A percentile compares a stretch with the other conserved stretches of the same genome.
These are phyloP conservation scores for Laupala kohalensis DNA, from an alignment of 1,140 invertebrate species.

Conservation along the genomic window DNA sequence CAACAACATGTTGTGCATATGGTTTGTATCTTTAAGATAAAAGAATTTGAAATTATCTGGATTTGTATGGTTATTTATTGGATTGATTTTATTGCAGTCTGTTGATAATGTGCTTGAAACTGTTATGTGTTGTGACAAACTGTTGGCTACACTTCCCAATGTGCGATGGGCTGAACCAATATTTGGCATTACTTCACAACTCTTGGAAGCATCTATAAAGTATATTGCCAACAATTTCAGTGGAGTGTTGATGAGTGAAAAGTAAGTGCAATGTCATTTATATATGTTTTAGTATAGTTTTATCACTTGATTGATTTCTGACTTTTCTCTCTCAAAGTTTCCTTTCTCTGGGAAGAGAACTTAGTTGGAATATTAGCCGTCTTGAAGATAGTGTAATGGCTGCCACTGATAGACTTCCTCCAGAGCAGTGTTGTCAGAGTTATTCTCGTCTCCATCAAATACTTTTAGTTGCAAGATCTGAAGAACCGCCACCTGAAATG, in stretches of 20 bases:
- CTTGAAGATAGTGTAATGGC: slow-evolving; percentile 50
- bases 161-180: slow-evolving; percentile 60
- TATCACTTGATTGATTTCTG: neutral
- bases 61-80: neutral
- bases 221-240: slow-evolving; percentile 52
- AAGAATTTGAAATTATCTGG: neutral
- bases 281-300: neutral
- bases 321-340: slow-evolving; percentile 30
- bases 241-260: slow-evolving; percentile 42
- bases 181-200: slow-evolving; percentile 46
- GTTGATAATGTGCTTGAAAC: slow-evolving; percentile 48
- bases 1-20: slow-evolving; percentile 65
- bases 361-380: slow-evolving; percentile 49
- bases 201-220: slow-evolving; percentile 49
- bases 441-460: slow-evolving; percentile 39
- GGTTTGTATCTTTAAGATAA: slow-evolving; percentile 22
- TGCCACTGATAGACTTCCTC: slow-evolving; percentile 43
- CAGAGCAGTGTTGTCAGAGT: slow-evolving; percentile 57
- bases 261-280: slow-evolving; percentile 17
- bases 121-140: slow-evolving; percentile 53
- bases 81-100: slow-evolving; percentile 29
- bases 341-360: slow-evolving; percentile 44
- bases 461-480: slow-evolving; percentile 18
- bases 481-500: slow-evolving; percentile 23
- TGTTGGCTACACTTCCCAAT: slow-evolving; percentile 49